Evolutionary conservation across 1,140 invertebrate genomes (phyloP), one percentile per base, ranked within the genome.

Genomic region (Globodera ellingtonae): DNA sequence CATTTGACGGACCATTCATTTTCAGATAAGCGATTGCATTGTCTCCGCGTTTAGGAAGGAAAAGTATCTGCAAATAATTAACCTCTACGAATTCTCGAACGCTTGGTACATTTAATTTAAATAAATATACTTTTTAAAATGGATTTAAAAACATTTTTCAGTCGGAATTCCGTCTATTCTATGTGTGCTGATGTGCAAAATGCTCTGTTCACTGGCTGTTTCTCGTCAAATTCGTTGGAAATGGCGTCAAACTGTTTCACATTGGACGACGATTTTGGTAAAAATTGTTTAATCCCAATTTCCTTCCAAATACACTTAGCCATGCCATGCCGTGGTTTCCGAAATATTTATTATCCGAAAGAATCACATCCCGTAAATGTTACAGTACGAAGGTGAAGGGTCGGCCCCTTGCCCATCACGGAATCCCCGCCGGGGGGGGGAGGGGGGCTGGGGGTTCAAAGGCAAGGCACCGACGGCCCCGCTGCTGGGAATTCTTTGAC

Each of bases 11-110:
- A 44, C n/a, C 1, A 46, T n/a, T n/a, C n/a, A n/a, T 65, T n/a
- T 84, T 81, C 47, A 83, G 82, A 75, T 73, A 46, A 52, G 44
- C n/a, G 84, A 86, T 46, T 86, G 84, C 24, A 47, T 85, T 67
- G 83, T 84, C 7, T 73, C 81, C 21, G 79, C 83, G n/a, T 86
- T 85, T 72, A 76, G 73, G 46, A 84, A 67, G 15, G 56, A 62
- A n/a, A n/a, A 52, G 46, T 83, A 85, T 24, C 24, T 46, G 10
- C 79, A 84, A 56, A 74, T 84, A n/a, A 47, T 35, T 35, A 47
- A 79, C 10, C 52, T 84, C 24, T 24, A 74, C 59, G 79, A 84
- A 4, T 84, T 86, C 69, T 15, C 44, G n/a, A 15, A 76, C 24
- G 24, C 72, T 24, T 70, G 56, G 76, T 78, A 67, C 7, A 24